phyloP scores from a whole-genome alignment of 2,113 vertebrate species.

The Aptenodytes forsteri region DNA sequence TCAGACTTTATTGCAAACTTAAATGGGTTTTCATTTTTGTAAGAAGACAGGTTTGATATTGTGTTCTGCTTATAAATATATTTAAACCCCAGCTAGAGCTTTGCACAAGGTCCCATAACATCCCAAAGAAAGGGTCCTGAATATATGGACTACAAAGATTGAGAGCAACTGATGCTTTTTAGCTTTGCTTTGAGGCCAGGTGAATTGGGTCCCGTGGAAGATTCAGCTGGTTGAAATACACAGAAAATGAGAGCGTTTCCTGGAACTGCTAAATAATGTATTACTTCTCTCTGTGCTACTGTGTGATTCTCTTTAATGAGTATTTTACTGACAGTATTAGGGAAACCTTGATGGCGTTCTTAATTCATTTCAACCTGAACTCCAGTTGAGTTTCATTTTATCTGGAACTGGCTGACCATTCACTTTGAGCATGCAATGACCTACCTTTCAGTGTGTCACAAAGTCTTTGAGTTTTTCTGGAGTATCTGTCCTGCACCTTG shows the following conservation, averaged over 20 bases:
- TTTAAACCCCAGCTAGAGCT: not conserved
- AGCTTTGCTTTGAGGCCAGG: not conserved
- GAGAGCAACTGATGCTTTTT: not conserved
- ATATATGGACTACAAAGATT: not conserved
- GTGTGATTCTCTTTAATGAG: not conserved
- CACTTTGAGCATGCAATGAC: not conserved
- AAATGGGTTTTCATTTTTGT: not conserved
- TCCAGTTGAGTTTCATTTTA: not conserved
- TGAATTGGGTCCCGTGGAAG: not conserved
- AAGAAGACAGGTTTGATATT: not conserved
- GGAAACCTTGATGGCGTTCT: not conserved
- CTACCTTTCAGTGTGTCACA: not conserved
- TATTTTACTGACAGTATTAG: not conserved
- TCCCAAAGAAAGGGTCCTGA: not conserved
- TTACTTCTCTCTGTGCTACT: not conserved
- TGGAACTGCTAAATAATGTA: not conserved
- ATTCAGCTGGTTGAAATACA: not conserved
- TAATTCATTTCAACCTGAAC: not conserved
- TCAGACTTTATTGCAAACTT: not conserved
- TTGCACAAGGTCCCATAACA: not conserved
- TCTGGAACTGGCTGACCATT: not conserved
- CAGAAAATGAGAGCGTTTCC: not conserved
- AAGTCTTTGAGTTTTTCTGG: not conserved
- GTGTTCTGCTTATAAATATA: not conserved
- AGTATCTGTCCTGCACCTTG: not conserved